Percentiles rank a stretch among this genome's conserved stretches.
Conservation (phyloP, 2,797 vertebrate genomes). For the Coregonus suidteri region DNA sequence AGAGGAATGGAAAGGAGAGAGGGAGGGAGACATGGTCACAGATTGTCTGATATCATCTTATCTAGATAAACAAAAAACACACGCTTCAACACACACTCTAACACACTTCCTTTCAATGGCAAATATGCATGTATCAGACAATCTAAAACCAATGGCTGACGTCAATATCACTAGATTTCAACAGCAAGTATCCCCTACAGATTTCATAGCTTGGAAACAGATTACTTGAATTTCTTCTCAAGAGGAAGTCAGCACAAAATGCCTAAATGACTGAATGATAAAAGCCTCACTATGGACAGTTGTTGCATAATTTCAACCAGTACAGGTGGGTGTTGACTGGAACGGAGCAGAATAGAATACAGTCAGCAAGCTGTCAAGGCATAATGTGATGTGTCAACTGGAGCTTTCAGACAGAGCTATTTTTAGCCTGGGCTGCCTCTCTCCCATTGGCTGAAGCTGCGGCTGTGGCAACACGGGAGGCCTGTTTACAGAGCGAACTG, state of each 20-base stretch:
- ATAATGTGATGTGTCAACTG: constrained; percentile 6
- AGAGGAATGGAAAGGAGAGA: not conserved
- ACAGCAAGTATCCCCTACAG: not conserved
- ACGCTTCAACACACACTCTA: not conserved
- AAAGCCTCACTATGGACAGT: not conserved
- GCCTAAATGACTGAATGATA: not conserved
- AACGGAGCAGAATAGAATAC: constrained; percentile 18
- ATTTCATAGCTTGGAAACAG: not conserved
- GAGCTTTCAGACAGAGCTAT: constrained; percentile 35
- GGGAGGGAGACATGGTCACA: not conserved
- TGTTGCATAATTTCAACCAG: not conserved
- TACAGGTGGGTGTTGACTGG: constrained; percentile 11
- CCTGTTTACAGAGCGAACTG: constrained; percentile 30
- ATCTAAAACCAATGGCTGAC: not conserved
- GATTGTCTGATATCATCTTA: not conserved
- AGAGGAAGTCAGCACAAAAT: not conserved
- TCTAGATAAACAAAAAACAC: not conserved
- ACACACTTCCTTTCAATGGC: too few species aligned
- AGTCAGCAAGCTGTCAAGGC: constrained; percentile 11
- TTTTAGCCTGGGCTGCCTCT: constrained; percentile 35
- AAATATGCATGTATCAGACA: not conserved
- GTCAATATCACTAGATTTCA: not conserved
- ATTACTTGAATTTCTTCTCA: not conserved
- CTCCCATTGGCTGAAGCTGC: constrained; percentile 34
- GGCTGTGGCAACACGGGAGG: constrained; percentile 29